phyloP scores from a whole-genome alignment of 2,888 invertebrate genomes.

The Tetheella fluctuosa region DNA sequence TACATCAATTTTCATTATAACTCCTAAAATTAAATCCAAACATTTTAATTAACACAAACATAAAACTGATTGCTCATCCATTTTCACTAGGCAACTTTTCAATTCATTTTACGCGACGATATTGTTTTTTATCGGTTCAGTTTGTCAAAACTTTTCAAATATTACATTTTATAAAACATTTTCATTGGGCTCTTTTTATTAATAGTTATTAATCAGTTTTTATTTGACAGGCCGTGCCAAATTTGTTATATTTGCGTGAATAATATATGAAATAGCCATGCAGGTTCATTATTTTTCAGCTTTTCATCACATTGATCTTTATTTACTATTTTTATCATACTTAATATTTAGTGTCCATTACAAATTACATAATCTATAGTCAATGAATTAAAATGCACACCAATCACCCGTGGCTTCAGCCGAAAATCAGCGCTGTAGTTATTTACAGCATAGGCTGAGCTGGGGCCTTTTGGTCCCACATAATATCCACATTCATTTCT shows the following conservation, averaged over 20 bases:
- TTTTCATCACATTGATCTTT: too few species aligned
- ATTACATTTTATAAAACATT: slow-evolving; percentile 18
- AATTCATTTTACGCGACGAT: background rate
- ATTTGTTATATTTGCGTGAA: slow-evolving; percentile 12
- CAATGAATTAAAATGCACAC: too few species aligned
- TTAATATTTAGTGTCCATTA: too few species aligned
- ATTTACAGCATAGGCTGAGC: too few species aligned
- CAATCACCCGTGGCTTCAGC: too few species aligned
- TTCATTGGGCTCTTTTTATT: slow-evolving; percentile 46
- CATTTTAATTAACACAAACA: slow-evolving; percentile 10
- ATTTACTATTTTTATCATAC: too few species aligned
- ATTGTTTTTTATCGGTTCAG: slow-evolving; percentile 3
- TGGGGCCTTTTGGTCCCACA: too few species aligned
- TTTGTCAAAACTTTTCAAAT: slow-evolving; percentile 6
- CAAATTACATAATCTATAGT: too few species aligned
- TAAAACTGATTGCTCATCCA: slow-evolving; percentile 11
- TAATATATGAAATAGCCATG: too few species aligned
- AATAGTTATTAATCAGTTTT: slow-evolving; percentile 38
- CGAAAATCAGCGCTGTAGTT: too few species aligned
- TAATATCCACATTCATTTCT: too few species aligned
- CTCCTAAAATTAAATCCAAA: slow-evolving; percentile 6
- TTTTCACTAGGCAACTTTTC: slow-evolving; percentile 11
- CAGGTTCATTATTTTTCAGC: too few species aligned
- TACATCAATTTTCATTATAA: background rate
- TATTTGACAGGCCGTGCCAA: slow-evolving; percentile 32